These are phyloP conservation scores for Myrmecophaga tridactyla DNA, from an alignment of 2,113 vertebrate species.

Conservation along the genomic window DNA sequence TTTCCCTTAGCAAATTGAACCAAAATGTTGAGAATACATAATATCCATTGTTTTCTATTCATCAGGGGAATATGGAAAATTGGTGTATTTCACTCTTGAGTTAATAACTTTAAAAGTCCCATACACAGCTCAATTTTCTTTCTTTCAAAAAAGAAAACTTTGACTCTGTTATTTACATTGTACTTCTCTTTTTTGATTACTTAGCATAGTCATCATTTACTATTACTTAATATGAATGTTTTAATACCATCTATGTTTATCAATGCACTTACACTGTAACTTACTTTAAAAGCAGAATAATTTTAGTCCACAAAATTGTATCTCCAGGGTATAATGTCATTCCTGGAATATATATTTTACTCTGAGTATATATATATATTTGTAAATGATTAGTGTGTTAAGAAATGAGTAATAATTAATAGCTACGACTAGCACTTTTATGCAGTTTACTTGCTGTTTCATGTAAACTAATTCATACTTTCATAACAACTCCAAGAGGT, in stretches of 20 bases:
- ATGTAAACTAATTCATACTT: too few species aligned
- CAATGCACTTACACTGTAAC: not conserved
- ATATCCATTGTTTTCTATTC: not conserved
- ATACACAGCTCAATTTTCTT: not conserved
- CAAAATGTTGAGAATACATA: not conserved
- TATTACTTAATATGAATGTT: too few species aligned
- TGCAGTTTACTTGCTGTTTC: too few species aligned
- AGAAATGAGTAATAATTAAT: too few species aligned
- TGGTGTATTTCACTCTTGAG: not conserved
- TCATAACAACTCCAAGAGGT: too few species aligned
- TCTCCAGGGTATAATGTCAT: too few species aligned
- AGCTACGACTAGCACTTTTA: too few species aligned
- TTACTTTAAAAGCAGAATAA: not conserved
- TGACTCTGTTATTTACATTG: too few species aligned
- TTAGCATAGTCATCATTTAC: not conserved
- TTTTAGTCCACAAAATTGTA: not conserved
- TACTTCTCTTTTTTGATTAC: not conserved
- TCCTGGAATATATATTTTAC: not conserved
- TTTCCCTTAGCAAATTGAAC: not conserved
- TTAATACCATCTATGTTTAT: not conserved
- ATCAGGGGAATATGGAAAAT: not conserved
- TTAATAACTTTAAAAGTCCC: not conserved
- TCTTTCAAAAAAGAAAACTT: not conserved
- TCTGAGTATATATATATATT: too few species aligned
- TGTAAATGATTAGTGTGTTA: too few species aligned